A percentile compares a stretch with the other conserved stretches of the same genome.
These are phyloP conservation scores for Sebastes cheni DNA, from an alignment of 2,797 vertebrate species.

Conservation along the genomic window DNA sequence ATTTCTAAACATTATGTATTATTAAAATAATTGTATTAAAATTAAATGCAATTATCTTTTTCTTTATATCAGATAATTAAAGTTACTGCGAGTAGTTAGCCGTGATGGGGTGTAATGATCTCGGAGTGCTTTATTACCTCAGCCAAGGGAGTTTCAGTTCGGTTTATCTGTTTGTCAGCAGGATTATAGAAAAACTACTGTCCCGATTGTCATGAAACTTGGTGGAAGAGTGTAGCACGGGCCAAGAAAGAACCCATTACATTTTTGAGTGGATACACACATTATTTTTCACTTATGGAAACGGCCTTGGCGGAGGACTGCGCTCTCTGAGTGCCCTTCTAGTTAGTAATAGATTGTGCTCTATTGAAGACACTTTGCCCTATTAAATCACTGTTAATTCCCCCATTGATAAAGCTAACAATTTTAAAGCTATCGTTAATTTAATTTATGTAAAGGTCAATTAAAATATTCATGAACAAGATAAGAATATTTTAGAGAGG, in stretches of 20 bases:
- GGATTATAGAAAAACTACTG: too few species aligned
- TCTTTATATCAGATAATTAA: background rate
- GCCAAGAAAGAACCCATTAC: too few species aligned
- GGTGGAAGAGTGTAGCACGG: rapidly evolving
- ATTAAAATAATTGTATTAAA: background rate
- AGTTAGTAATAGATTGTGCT: background rate
- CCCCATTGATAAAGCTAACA: background rate
- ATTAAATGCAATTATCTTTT: rapidly evolving
- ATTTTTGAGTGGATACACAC: too few species aligned
- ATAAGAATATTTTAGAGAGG: background rate
- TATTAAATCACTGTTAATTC: background rate
- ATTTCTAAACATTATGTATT: background rate
- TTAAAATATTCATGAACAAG: background rate
- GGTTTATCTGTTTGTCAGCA: too few species aligned
- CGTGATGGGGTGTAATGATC: background rate
- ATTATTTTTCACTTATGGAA: too few species aligned
- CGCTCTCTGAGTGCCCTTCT: too few species aligned
- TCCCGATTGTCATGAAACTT: too few species aligned
- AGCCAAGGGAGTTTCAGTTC: rapidly evolving
- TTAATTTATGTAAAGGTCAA: background rate
- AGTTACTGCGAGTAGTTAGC: background rate
- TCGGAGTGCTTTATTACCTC: background rate
- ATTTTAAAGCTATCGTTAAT: background rate
- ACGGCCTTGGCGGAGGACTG: too few species aligned
- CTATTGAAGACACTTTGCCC: background rate